phyloP scores from a whole-genome alignment of 2,888 invertebrate genomes.

The Sicus ferrugineus region DNA sequence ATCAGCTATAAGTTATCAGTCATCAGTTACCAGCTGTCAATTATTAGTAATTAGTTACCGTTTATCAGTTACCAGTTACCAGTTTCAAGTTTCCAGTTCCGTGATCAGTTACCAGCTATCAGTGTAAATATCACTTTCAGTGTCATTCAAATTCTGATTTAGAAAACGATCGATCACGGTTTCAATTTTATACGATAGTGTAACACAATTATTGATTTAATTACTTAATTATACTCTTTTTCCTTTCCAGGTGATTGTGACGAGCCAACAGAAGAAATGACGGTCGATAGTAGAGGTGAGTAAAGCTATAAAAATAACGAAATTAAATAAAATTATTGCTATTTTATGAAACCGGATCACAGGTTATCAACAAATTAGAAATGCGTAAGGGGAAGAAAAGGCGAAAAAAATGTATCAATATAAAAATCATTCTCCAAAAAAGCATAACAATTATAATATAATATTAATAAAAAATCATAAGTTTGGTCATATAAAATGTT shows the following conservation, averaged over 20 bases:
- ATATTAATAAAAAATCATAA: neutral
- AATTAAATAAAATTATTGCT: neutral
- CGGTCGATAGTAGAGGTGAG: slow-evolving; percentile 64
- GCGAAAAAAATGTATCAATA: neutral
- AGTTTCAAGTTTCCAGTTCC: too few species aligned
- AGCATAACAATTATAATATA: neutral
- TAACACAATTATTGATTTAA: neutral
- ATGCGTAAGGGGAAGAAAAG: neutral
- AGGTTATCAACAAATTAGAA: too few species aligned
- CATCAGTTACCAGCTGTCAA: too few species aligned
- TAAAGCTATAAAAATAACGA: slow-evolving; percentile 30
- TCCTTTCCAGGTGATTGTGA: slow-evolving; percentile 62
- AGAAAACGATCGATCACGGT: too few species aligned
- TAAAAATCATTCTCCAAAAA: neutral
- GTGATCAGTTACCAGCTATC: too few species aligned
- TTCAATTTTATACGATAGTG: too few species aligned
- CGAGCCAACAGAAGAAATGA: slow-evolving; percentile 64
- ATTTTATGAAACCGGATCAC: slow-evolving; percentile 12
- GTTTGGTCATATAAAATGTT: too few species aligned
- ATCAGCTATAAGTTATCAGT: too few species aligned
- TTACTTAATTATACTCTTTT: slow-evolving; percentile 35
- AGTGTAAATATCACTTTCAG: too few species aligned
- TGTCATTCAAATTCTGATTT: too few species aligned
- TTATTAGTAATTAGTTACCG: too few species aligned
- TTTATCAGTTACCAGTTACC: too few species aligned